Base-by-base conservation (phyloP, 2,113 vertebrate genomes). In the Ictidomys tridecemlineatus region DNA sequence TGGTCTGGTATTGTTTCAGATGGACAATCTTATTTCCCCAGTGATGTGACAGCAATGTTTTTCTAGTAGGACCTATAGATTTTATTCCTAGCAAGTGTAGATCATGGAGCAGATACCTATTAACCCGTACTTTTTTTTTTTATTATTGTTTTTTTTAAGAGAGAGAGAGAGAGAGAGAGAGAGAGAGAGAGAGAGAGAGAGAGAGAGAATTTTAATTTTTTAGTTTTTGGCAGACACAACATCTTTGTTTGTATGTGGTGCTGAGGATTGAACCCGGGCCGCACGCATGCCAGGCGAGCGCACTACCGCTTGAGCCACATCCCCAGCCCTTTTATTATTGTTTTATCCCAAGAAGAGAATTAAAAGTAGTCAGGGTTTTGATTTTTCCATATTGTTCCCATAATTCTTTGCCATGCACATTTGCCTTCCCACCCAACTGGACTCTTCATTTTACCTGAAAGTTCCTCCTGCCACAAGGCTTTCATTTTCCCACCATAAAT, bases 281-380 rank as follows among this genome's bases (percentile, higher is more conserved):
- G 45, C 45, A 45, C 45, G 8, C 45, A 45, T 45, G 45, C 45
- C 45, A 45, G 45, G 45, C 45, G 45, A 45, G 45, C 7, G 45
- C 45, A 8, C 45, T 45, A 45, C 45, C 8, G 45, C 45, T 45
- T 9, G 45, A 45, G 45, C 1, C 45, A 45, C 45, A 45, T 45
- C 8, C 45, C 45, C 45, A 45, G 45, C 45, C 45, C 8, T 45
- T 45, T 45, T 9, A 9, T 51, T 51, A 51, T 17, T 76, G 8
- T 63, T 89, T 85, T 86, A 65, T 82, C 70, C 58, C n/a, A 84
- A 65, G 83, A 94, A 85, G 10, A 89, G 34, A 72, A 61, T 94
- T 17, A 80, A 77, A 90, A 72, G 39, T n/a, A 34, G 16, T 34
- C 51, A 34, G 8, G 14, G 3, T 82, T 72, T 87, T 58, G 4